A percentile compares a stretch with the other conserved stretches of the same genome.
Conservation (phyloP, 2,888 invertebrate species). For the Xanthorhoe spadicearia region DNA sequence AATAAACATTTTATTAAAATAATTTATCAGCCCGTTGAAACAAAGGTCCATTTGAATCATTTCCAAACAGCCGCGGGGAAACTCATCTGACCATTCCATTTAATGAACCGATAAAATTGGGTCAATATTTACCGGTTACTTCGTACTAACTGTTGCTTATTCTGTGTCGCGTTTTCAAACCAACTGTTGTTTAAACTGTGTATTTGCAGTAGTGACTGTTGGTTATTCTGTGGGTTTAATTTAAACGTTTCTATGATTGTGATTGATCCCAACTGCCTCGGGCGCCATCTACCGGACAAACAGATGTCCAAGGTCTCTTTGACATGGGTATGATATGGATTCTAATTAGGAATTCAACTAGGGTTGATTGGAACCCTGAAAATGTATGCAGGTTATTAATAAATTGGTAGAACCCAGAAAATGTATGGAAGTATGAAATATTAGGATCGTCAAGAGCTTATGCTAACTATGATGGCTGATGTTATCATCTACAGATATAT, state of each 20-base stretch:
- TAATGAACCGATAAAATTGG: constrained; percentile 30
- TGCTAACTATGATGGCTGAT: no score
- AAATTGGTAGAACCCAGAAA: no score
- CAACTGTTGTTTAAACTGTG: constrained; percentile 10
- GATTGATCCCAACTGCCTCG: constrained; percentile 25
- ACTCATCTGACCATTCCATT: constrained; percentile 25
- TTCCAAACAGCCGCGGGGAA: constrained; percentile 23
- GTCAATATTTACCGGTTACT: constrained; percentile 32
- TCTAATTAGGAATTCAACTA: constrained; percentile 11
- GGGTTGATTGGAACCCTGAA: background rate
- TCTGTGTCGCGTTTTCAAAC: constrained; percentile 3
- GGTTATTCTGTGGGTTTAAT: constrained; percentile 14
- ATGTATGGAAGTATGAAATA: no score
- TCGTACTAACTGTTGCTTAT: constrained; percentile 12
- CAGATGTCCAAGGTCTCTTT: constrained; percentile 29
- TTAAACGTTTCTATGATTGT: constrained; percentile 24
- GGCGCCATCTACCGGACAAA: constrained; percentile 24
- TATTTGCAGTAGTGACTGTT: constrained; percentile 10
- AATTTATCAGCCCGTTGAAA: constrained; percentile 5
- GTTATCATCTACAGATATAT: no score
- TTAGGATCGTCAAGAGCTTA: no score
- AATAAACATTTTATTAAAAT: constrained; percentile 12
- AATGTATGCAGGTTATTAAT: background rate
- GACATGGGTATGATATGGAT: constrained; percentile 25
- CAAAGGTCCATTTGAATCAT: constrained; percentile 27